Conservation (phyloP, 2,888 invertebrate species). For the Blastobasis lacticolella region DNA sequence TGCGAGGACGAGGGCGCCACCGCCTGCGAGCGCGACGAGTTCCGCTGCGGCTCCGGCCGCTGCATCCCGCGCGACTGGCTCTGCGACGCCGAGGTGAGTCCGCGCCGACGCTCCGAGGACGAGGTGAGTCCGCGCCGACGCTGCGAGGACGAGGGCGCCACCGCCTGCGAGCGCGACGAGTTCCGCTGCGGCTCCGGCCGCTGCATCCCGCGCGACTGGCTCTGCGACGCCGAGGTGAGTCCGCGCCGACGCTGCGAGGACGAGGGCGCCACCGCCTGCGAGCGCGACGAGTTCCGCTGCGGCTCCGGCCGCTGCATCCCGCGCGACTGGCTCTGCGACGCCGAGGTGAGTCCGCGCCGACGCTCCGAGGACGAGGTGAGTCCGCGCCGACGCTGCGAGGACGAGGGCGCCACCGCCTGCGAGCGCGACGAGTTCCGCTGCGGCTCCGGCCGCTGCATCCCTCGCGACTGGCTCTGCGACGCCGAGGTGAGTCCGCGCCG, state of each 20-base stretch:
- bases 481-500: slow-evolving; percentile 35
- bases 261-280: slow-evolving; percentile 75
- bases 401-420: slow-evolving; percentile 74
- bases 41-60: slow-evolving; percentile 79
- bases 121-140: slow-evolving; percentile 79
- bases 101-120: too few species aligned
- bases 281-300: slow-evolving; percentile 66
- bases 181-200: slow-evolving; percentile 79
- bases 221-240: slow-evolving; percentile 77
- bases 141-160: slow-evolving; percentile 68
- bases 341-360: slow-evolving; percentile 21
- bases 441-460: slow-evolving; percentile 83
- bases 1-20: slow-evolving; percentile 70
- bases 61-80: slow-evolving; percentile 85
- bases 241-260: slow-evolving; percentile 77
- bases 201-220: slow-evolving; percentile 84
- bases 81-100: slow-evolving; percentile 76
- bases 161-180: slow-evolving; percentile 70
- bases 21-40: slow-evolving; percentile 68
- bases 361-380: too few species aligned
- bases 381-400: slow-evolving; percentile 79
- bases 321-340: slow-evolving; percentile 85
- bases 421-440: slow-evolving; percentile 69
- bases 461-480: slow-evolving; percentile 84
- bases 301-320: slow-evolving; percentile 85